A percentile compares a stretch with the other conserved stretches of the same genome.
phyloP scores from a whole-genome alignment of 2,888 invertebrate species.

The Dasypogon diadema region DNA sequence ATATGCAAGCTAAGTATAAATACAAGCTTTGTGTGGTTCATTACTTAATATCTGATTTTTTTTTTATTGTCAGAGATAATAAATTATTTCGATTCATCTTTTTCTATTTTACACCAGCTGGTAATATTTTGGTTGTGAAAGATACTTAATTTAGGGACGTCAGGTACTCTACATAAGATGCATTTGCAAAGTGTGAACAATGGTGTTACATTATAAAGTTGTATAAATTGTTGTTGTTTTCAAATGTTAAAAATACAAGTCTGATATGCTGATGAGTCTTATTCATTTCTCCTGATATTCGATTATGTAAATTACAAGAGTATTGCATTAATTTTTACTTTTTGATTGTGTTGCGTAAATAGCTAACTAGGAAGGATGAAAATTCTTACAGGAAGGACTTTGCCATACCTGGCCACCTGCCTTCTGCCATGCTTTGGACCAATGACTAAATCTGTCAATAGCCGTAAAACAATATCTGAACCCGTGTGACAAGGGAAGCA shows the following conservation, averaged over 20 bases:
- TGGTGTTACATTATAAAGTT: background rate
- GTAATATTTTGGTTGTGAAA: background rate
- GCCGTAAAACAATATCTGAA: no score
- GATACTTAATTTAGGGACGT: background rate
- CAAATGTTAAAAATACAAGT: constrained; percentile 26
- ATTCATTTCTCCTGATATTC: no score
- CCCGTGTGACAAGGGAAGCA: no score
- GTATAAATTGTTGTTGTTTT: constrained; percentile 24
- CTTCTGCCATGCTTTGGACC: no score
- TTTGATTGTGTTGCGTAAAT: no score
- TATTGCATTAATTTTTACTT: no score
- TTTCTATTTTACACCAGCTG: background rate
- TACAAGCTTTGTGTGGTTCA: background rate
- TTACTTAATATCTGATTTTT: background rate
- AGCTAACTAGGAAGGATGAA: no score
- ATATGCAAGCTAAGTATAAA: constrained; percentile 1
- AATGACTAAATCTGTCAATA: no score
- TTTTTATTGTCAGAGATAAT: background rate
- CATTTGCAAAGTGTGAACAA: constrained; percentile 18
- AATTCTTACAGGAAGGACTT: no score
- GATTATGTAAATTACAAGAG: no score
- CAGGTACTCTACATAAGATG: constrained; percentile 34
- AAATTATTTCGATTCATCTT: constrained; percentile 1
- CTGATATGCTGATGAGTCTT: background rate
- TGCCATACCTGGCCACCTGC: no score